Evolutionary conservation across 2,888 invertebrate genomes (phyloP).

Genomic region (Cantharis nigra): DNA sequence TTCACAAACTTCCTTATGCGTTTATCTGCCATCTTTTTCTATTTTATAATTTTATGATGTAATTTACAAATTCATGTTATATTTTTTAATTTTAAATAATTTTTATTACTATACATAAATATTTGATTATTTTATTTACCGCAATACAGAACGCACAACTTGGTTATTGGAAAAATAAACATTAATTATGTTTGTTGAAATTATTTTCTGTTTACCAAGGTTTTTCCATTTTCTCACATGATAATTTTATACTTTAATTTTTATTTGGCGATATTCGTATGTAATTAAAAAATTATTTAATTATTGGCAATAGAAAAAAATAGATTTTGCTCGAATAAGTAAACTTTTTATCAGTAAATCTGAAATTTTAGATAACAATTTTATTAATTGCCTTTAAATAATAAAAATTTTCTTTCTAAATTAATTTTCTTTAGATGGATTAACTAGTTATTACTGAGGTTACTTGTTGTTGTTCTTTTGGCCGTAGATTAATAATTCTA

Average conservation of each 20-base stretch:
- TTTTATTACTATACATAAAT: neutral
- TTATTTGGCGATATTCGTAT: too few species aligned
- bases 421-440: too few species aligned
- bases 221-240: neutral
- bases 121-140: neutral
- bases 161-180: neutral
- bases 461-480: too few species aligned
- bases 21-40: neutral
- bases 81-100: neutral
- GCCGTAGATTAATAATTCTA: neutral
- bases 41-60: neutral
- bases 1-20: neutral
- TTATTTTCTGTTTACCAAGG: neutral
- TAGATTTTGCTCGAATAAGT: neutral
- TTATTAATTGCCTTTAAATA: neutral
- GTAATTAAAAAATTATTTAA: too few species aligned
- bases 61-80: neutral
- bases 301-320: neutral
- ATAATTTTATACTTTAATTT: neutral
- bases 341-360: neutral
- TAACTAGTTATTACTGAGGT: too few species aligned
- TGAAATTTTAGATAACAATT: neutral
- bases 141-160: neutral
- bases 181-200: neutral
- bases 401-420: neutral